Percentiles rank a stretch among this genome's conserved stretches.
Evolutionary conservation across 2,113 vertebrate genomes (phyloP).

Genomic region (Arothron firmamentum): DNA sequence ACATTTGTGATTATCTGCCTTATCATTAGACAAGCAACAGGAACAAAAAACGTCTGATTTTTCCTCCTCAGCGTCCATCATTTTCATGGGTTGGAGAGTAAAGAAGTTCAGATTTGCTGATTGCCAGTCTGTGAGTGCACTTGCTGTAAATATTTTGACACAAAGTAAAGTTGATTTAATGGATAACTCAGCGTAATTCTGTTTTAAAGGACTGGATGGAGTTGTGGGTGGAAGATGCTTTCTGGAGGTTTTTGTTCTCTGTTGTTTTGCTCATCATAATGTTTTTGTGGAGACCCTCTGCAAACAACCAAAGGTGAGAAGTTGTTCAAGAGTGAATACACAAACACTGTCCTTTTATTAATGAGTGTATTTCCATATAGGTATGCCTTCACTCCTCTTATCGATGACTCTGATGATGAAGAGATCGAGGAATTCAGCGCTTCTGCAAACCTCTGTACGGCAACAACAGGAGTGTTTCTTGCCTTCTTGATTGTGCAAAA

Average conservation of each 20-base stretch:
- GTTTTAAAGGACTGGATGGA: conserved; percentile 83
- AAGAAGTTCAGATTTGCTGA: conserved; percentile 81
- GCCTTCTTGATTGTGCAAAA: no score
- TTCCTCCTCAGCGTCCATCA: conserved; percentile 77
- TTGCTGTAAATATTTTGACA: neutral
- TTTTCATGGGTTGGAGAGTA: conserved; percentile 84
- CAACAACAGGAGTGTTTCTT: neutral
- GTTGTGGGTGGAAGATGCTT: conserved; percentile 86
- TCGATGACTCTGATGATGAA: conserved; percentile 88
- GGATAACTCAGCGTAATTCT: neutral
- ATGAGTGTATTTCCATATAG: conserved; percentile 46
- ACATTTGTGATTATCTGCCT: no score
- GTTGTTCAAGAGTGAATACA: neutral
- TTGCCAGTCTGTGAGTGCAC: conserved; percentile 82
- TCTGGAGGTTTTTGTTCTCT: conserved; percentile 89
- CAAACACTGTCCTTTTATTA: neutral
- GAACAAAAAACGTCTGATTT: neutral
- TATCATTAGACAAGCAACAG: no score
- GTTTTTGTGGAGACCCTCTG: conserved; percentile 88
- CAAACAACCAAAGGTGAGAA: conserved; percentile 83
- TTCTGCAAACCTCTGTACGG: conserved; percentile 77
- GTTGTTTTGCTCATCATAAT: conserved; percentile 84
- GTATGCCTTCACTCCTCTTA: conserved; percentile 86
- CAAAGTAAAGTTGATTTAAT: neutral
- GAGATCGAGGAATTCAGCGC: conserved; percentile 83